Conservation (phyloP, 1,140 invertebrate genomes). For the Micrasema minimum region DNA sequence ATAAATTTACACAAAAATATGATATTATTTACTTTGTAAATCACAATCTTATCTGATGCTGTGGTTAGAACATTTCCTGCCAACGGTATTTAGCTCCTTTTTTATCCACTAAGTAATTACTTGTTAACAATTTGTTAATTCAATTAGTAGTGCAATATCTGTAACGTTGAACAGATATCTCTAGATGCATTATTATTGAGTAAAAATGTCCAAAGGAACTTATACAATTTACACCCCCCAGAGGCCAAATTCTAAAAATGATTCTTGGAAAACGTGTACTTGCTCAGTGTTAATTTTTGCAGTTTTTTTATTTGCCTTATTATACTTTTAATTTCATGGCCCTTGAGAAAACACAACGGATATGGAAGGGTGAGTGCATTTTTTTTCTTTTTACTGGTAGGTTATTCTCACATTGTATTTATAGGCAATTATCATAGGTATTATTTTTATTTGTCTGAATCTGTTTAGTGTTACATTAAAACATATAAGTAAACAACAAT, state of each 20-base stretch:
- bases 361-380: neutral
- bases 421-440: no score
- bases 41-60: slow-evolving; percentile 21
- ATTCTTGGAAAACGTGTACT: slow-evolving; percentile 36
- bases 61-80: slow-evolving; percentile 26
- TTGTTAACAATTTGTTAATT: neutral
- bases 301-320: slow-evolving; percentile 39
- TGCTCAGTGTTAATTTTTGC: slow-evolving; percentile 36
- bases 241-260: slow-evolving; percentile 14
- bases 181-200: slow-evolving; percentile 1
- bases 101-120: no score
- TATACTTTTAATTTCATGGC: slow-evolving; percentile 26
- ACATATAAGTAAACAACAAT: no score
- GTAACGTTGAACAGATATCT: neutral
- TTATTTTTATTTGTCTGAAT: no score
- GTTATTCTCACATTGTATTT: no score
- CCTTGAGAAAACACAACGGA: slow-evolving; percentile 7
- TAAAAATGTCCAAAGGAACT: slow-evolving; percentile 37
- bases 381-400: slow-evolving; percentile 19
- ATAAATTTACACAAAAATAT: no score
- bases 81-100: neutral
- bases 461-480: no score
- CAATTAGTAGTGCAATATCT: neutral
- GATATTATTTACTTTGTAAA: neutral
- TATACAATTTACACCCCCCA: slow-evolving; percentile 34